Evolutionary conservation across 2,113 vertebrate genomes (phyloP).

Genomic region (Ascaphus truei): DNA sequence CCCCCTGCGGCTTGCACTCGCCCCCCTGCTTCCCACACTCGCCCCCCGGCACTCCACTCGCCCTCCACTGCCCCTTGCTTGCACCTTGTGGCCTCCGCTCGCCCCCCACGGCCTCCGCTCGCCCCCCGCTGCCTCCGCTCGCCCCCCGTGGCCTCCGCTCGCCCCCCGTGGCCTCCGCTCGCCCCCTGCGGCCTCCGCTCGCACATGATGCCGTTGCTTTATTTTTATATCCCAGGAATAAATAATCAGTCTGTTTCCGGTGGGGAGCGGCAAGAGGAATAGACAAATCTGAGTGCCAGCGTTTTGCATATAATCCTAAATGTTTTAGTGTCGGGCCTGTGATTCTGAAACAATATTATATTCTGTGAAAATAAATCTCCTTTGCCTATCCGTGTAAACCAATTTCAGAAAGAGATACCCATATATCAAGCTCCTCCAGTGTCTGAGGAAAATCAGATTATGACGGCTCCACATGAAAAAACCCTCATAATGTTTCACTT

Average conservation of each 20-base stretch:
- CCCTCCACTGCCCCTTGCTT: too few species aligned
- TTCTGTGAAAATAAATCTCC: slow-evolving; percentile 69
- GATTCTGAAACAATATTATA: slow-evolving; percentile 65
- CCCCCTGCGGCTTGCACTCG: too few species aligned
- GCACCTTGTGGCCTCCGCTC: too few species aligned
- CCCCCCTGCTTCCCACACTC: too few species aligned
- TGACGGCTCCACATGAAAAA: slow-evolving; percentile 59
- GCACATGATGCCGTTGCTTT: slow-evolving; percentile 34
- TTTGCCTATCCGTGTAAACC: slow-evolving; percentile 65
- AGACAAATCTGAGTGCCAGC: slow-evolving; percentile 39
- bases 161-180: too few species aligned
- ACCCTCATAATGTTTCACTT: slow-evolving; percentile 58
- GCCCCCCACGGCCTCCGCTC: too few species aligned
- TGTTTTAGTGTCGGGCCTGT: slow-evolving; percentile 59
- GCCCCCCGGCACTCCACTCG: too few species aligned
- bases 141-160: too few species aligned
- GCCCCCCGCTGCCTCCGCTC: too few species aligned
- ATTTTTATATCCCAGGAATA: slow-evolving; percentile 34
- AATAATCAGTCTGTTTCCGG: slow-evolving; percentile 34
- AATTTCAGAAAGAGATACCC: slow-evolving; percentile 67
- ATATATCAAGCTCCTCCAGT: slow-evolving; percentile 63
- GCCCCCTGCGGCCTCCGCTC: too few species aligned
- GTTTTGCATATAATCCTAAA: slow-evolving; percentile 49
- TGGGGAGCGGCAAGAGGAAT: background rate
- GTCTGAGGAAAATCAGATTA: slow-evolving; percentile 70